Evolutionary conservation across 2,888 invertebrate species (phyloP).

Genomic region (Bimastos eiseni): DNA sequence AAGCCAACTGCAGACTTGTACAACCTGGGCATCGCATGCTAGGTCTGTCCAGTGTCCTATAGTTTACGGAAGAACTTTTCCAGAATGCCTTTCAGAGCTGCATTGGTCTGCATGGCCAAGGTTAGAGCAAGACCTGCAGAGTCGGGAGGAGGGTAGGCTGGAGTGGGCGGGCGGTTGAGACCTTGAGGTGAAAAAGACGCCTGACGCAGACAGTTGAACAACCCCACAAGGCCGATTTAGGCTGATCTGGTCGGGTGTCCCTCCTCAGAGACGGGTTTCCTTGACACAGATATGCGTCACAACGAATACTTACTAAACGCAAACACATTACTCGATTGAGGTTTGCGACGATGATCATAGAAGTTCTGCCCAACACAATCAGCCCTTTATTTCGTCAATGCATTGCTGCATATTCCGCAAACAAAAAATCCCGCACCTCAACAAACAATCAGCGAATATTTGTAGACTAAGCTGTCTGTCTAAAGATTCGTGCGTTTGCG

Average conservation of each 20-base stretch:
- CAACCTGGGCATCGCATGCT: neutral
- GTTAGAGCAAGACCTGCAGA: neutral
- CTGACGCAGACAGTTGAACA: neutral
- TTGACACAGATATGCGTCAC: constrained; percentile 3
- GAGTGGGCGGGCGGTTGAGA: neutral
- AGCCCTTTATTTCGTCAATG: neutral
- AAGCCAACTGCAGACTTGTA: neutral
- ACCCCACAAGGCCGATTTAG: no score
- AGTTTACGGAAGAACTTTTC: neutral
- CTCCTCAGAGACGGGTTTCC: neutral
- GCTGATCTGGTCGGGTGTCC: no score
- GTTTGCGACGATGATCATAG: neutral
- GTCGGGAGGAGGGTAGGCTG: neutral
- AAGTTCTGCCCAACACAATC: neutral
- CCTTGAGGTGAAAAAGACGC: neutral
- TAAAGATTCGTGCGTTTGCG: neutral
- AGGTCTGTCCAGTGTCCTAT: no score
- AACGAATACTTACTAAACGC: neutral
- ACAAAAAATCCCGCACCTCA: neutral
- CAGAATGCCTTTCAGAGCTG: neutral
- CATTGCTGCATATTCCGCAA: constrained; percentile 7
- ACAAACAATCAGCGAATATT: neutral
- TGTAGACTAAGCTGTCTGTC: neutral
- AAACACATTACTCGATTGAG: neutral
- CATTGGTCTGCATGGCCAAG: neutral